Conservation (phyloP, 2,888 invertebrate genomes). For the Geotrupes spiniger region DNA sequence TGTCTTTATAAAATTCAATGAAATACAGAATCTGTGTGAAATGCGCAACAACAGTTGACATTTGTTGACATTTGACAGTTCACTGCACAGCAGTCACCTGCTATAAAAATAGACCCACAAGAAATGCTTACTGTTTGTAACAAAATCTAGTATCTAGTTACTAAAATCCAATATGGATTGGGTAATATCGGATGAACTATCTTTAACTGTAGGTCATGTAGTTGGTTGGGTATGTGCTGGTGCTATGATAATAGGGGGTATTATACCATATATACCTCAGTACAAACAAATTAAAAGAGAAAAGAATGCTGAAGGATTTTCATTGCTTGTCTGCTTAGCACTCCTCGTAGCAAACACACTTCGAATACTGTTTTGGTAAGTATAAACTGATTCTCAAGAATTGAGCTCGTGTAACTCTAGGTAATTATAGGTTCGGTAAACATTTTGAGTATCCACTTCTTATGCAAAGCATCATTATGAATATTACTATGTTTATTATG, state of each 20-base stretch:
- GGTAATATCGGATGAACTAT: conserved; percentile 73
- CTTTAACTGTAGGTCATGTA: conserved; percentile 71
- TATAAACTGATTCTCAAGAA: not conserved
- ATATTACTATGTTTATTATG: conserved; percentile 92
- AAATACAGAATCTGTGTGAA: too few species aligned
- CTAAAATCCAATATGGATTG: conserved; percentile 71
- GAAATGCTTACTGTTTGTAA: conserved; percentile 20
- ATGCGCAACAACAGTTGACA: conserved; percentile 19
- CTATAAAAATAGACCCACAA: conserved; percentile 24
- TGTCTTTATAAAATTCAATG: too few species aligned
- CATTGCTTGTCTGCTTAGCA: conserved; percentile 92
- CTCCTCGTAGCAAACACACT: conserved; percentile 94
- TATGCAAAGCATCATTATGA: conserved; percentile 97
- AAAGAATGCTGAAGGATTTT: conserved; percentile 96
- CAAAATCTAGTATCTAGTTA: conserved; percentile 24
- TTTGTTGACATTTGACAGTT: conserved; percentile 31
- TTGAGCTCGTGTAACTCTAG: conserved; percentile 26
- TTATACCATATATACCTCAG: conserved; percentile 94
- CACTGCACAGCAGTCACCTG: conserved; percentile 22
- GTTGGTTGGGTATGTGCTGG: conserved; percentile 78
- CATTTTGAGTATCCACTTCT: conserved; percentile 93
- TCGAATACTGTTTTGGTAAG: conserved; percentile 96
- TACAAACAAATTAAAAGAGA: conserved; percentile 88
- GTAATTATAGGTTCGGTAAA: conserved; percentile 86
- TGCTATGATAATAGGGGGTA: conserved; percentile 93